phyloP scores from a whole-genome alignment of 2,888 invertebrate genomes.

The Schizaphis graminum region DNA sequence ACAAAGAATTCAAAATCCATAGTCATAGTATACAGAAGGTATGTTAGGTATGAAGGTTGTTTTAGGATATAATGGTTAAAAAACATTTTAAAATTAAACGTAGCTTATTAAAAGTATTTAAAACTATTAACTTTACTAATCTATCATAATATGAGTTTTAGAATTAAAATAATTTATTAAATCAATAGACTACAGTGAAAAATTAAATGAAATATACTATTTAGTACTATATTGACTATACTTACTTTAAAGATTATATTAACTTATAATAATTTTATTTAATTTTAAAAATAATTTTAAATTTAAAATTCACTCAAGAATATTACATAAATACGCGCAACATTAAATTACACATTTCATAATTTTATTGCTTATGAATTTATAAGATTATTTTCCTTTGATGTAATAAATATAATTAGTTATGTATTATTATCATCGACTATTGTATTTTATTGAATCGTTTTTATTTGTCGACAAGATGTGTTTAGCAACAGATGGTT shows the following conservation, averaged over 20 bases:
- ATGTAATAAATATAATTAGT: neutral
- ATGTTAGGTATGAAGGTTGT: neutral
- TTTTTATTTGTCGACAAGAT: slow-evolving; percentile 9
- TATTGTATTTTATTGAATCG: neutral
- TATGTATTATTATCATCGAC: neutral
- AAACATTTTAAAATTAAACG: neutral
- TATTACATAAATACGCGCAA: neutral
- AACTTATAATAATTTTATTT: neutral
- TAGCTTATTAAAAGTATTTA: neutral
- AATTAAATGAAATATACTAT: too few species aligned
- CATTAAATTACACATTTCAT: neutral
- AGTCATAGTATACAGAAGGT: slow-evolving; percentile 67
- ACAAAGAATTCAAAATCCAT: slow-evolving; percentile 75
- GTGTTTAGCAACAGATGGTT: slow-evolving; percentile 10
- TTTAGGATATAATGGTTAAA: neutral
- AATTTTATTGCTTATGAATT: neutral
- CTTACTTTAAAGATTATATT: neutral
- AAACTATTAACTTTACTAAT: too few species aligned
- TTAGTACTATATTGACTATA: too few species aligned
- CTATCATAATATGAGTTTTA: neutral
- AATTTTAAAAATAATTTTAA: neutral
- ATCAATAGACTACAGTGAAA: too few species aligned
- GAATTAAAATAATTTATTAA: neutral
- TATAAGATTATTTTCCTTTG: neutral
- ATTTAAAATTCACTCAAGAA: neutral